Conservation (phyloP, 2,113 vertebrate species). For the Tetrax tetrax region DNA sequence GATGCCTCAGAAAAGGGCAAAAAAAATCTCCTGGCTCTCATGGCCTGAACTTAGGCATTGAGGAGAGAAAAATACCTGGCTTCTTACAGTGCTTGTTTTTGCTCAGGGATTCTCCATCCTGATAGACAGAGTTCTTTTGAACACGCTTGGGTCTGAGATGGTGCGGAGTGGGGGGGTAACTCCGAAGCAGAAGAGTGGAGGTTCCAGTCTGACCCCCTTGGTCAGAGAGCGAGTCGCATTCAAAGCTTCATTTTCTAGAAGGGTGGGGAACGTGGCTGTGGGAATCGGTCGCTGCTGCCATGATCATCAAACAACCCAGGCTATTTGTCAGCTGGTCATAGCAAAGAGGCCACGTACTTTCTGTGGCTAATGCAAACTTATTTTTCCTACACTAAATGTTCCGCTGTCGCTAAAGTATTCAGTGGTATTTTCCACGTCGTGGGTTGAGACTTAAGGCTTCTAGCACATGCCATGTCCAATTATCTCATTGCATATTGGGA, state of each 20-base stretch:
- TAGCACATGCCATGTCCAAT: background rate
- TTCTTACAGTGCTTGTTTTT: background rate
- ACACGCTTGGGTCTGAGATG: background rate
- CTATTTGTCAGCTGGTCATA: background rate
- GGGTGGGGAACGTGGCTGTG: background rate
- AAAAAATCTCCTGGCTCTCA: background rate
- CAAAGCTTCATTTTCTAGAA: background rate
- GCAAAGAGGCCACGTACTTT: background rate
- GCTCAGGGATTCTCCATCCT: background rate
- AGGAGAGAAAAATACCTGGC: background rate
- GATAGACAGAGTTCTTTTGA: background rate
- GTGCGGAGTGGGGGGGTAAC: background rate
- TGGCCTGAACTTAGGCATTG: fast-evolving
- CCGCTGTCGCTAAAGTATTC: background rate
- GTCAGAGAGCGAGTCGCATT: background rate
- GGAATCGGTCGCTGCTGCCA: background rate
- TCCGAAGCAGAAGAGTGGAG: background rate
- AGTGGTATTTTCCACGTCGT: background rate
- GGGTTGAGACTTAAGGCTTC: background rate
- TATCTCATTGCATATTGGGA: background rate
- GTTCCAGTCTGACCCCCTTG: background rate
- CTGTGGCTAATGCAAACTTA: background rate
- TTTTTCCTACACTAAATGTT: background rate
- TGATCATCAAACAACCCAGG: fast-evolving
- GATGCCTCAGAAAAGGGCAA: background rate